These are phyloP conservation scores for Callorhinus ursinus DNA, from an alignment of 2,113 vertebrate genomes.

Conservation along the genomic window DNA sequence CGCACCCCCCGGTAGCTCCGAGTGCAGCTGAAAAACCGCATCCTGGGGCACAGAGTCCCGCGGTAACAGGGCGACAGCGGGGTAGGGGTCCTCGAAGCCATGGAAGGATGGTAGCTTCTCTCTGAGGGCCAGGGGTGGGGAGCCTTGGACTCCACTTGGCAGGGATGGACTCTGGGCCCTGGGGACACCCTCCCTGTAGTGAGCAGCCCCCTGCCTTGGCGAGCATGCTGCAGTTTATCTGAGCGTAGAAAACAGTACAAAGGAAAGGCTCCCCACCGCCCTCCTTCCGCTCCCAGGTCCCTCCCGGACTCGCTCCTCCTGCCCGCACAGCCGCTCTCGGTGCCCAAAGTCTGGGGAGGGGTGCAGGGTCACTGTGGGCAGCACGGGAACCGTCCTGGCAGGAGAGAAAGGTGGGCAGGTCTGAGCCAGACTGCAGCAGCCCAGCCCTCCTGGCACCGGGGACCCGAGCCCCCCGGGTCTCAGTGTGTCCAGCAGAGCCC, in stretches of 20 bases:
- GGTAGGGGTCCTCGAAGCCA: background rate
- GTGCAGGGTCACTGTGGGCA: background rate
- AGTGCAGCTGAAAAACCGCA: background rate
- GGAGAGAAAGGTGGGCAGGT: background rate
- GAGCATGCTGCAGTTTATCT: background rate
- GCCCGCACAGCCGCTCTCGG: fast-evolving
- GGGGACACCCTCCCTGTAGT: background rate
- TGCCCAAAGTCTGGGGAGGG: background rate
- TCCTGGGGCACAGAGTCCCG: background rate
- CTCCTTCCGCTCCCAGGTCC: fast-evolving
- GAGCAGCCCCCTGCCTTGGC: background rate
- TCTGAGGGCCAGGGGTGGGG: background rate
- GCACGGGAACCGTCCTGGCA: background rate
- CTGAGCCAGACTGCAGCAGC: background rate
- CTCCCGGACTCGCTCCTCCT: background rate
- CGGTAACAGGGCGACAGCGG: background rate
- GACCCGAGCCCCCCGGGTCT: background rate
- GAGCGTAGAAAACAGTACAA: fast-evolving
- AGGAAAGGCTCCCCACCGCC: fast-evolving
- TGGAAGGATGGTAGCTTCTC: background rate
- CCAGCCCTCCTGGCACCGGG: background rate
- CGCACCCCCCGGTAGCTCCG: no score
- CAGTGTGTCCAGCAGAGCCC: fast-evolving
- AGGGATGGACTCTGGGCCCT: background rate
- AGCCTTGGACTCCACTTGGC: background rate